Conservation (phyloP, 2,888 invertebrate genomes). For the Thyatira batis region DNA sequence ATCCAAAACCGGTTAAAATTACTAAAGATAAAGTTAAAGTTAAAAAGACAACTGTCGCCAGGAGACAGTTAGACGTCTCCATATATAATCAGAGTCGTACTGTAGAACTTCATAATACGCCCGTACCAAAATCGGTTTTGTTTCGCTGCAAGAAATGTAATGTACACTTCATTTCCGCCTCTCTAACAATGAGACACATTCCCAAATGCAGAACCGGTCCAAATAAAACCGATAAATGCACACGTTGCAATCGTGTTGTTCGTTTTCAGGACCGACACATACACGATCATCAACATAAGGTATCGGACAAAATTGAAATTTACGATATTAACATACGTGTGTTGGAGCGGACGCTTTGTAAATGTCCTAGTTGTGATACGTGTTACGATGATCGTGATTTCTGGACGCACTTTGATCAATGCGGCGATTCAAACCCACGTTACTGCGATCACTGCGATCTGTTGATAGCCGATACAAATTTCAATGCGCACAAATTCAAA, state of each 20-base stretch:
- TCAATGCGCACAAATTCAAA: not conserved
- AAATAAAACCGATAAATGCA: slow-evolving; percentile 29
- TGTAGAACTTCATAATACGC: slow-evolving; percentile 3
- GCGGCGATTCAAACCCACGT: slow-evolving; percentile 7
- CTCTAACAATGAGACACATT: slow-evolving; percentile 19
- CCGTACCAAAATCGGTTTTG: slow-evolving; percentile 35
- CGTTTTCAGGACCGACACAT: slow-evolving; percentile 21
- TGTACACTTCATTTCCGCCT: slow-evolving; percentile 33
- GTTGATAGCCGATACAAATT: not conserved
- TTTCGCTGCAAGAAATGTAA: slow-evolving; percentile 42
- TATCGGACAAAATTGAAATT: slow-evolving; percentile 35
- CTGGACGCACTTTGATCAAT: slow-evolving; percentile 28
- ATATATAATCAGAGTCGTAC: not conserved
- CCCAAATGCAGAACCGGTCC: slow-evolving; percentile 10
- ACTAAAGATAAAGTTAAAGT: no score
- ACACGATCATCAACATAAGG: slow-evolving; percentile 45
- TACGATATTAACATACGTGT: slow-evolving; percentile 26
- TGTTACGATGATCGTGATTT: slow-evolving; percentile 43
- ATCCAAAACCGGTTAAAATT: not conserved
- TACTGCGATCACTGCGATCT: slow-evolving; percentile 36
- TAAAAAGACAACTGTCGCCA: not conserved
- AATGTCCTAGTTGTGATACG: slow-evolving; percentile 41
- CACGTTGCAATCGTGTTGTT: slow-evolving; percentile 23
- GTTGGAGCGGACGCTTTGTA: slow-evolving; percentile 32
- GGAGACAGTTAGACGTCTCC: not conserved